These are phyloP conservation scores for Apostichopus parvimensis DNA, from an alignment of 35 echinoderm and acorn worm genomes.

Conservation along the genomic window DNA sequence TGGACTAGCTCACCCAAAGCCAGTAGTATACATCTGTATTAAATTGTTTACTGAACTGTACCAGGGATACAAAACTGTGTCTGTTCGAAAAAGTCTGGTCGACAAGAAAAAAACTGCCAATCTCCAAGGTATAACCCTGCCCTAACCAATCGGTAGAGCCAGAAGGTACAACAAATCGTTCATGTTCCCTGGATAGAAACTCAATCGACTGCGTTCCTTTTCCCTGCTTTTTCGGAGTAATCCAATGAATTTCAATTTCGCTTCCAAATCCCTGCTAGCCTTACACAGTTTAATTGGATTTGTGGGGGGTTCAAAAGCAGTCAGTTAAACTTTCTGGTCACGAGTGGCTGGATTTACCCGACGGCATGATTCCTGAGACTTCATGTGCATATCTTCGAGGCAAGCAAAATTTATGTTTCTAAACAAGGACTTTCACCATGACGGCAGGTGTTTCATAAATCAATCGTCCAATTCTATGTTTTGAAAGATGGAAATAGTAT, in stretches of 20 bases:
- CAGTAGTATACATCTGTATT: too few relatives aligned
- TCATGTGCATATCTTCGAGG: background rate
- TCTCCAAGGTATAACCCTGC: background rate
- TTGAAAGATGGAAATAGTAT: too few relatives aligned
- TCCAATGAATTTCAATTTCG: constrained; percentile 45
- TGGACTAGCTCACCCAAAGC: too few relatives aligned
- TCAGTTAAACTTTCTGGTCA: background rate
- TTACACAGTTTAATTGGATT: constrained; percentile 37
- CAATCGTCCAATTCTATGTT: background rate
- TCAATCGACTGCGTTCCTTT: background rate
- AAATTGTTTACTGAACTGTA: too few relatives aligned
- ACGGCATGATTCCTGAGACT: background rate
- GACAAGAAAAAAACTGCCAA: background rate
- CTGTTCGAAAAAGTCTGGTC: too few relatives aligned
- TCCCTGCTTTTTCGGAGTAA: background rate
- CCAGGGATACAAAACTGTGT: too few relatives aligned
- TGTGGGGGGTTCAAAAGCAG: background rate
- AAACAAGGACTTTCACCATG: background rate
- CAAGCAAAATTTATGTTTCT: background rate
- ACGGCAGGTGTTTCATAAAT: background rate
- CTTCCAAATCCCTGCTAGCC: constrained; percentile 2
- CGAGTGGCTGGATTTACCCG: background rate
- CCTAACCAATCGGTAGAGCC: background rate
- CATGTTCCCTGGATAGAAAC: background rate
- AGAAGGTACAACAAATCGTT: background rate